A percentile compares a stretch with the other conserved stretches of the same genome.
Evolutionary conservation across 2,113 vertebrate genomes (phyloP).

Genomic region (Ondatra zibethicus): DNA sequence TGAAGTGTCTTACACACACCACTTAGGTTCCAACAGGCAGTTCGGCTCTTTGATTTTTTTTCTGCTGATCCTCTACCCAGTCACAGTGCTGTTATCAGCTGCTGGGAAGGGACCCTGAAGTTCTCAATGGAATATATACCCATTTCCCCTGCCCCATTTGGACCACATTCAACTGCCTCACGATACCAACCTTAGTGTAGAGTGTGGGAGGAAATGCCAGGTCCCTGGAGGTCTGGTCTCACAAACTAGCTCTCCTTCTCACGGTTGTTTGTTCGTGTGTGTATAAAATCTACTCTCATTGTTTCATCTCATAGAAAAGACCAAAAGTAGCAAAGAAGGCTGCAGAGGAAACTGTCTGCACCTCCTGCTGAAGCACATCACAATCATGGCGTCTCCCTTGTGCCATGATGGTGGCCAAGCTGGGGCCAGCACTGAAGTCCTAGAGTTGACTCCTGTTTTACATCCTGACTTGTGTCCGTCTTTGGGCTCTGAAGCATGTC

Average conservation of each 20-base stretch:
- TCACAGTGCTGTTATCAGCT: neutral
- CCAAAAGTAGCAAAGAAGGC: neutral
- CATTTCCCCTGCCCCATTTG: too few relatives aligned
- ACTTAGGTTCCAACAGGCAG: too few relatives aligned
- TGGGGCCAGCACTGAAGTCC: neutral
- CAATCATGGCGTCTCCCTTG: neutral
- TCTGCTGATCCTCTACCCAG: neutral
- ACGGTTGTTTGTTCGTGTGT: neutral
- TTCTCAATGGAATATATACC: neutral
- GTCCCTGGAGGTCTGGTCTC: neutral
- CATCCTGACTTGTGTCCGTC: neutral
- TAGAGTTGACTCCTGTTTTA: neutral
- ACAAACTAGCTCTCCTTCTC: neutral
- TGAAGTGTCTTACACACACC: neutral
- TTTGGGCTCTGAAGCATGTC: neutral
- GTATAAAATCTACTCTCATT: neutral
- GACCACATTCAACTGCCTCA: neutral
- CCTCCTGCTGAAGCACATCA: neutral
- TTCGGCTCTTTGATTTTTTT: neutral
- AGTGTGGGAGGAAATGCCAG: neutral
- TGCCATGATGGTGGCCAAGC: neutral
- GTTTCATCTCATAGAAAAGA: neutral
- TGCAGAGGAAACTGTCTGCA: too few relatives aligned
- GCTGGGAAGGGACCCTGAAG: neutral
- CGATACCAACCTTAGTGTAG: fast-evolving